phyloP scores from a whole-genome alignment of 2,888 invertebrate genomes.

The Copidosoma aretas region DNA sequence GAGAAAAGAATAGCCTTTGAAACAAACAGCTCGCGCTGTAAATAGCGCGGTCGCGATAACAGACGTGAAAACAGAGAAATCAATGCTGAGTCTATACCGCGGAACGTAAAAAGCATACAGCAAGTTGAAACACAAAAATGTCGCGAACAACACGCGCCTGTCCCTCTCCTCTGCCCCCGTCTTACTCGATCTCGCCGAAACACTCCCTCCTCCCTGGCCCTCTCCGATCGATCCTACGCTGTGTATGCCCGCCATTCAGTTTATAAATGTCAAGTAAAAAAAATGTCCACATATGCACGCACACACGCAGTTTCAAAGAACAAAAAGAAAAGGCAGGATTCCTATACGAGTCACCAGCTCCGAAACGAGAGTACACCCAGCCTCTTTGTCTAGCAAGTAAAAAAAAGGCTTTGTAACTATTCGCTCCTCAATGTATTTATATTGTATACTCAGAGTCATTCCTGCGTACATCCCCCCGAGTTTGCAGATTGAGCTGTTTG shows the following conservation, averaged over 20 bases:
- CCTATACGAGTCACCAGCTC: too few relatives aligned
- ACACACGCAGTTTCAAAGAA: not conserved
- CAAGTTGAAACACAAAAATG: not conserved
- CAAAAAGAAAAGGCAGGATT: too few relatives aligned
- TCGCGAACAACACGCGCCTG: not conserved
- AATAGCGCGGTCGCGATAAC: constrained; percentile 42
- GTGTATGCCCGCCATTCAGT: constrained; percentile 2
- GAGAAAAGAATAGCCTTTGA: not conserved
- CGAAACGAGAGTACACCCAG: too few relatives aligned
- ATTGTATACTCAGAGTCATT: constrained; percentile 49
- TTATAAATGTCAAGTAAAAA: constrained; percentile 13
- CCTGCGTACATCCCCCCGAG: constrained; percentile 42
- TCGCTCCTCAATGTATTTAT: constrained; percentile 46
- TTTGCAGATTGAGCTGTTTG: constrained; percentile 31
- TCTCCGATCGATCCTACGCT: too few relatives aligned
- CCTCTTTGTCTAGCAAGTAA: not conserved
- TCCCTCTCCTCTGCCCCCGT: too few relatives aligned
- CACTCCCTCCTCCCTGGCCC: too few relatives aligned
- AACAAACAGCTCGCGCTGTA: constrained; percentile 39
- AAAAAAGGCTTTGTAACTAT: constrained; percentile 36
- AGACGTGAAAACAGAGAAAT: constrained; percentile 32
- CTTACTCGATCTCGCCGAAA: too few relatives aligned
- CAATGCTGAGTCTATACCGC: not conserved
- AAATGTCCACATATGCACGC: constrained; percentile 24
- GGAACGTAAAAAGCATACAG: not conserved